Evolutionary conservation across 2,113 vertebrate species (phyloP), one percentile per base, ranked within the genome.

Genomic region (Sinosuthora webbiana): DNA sequence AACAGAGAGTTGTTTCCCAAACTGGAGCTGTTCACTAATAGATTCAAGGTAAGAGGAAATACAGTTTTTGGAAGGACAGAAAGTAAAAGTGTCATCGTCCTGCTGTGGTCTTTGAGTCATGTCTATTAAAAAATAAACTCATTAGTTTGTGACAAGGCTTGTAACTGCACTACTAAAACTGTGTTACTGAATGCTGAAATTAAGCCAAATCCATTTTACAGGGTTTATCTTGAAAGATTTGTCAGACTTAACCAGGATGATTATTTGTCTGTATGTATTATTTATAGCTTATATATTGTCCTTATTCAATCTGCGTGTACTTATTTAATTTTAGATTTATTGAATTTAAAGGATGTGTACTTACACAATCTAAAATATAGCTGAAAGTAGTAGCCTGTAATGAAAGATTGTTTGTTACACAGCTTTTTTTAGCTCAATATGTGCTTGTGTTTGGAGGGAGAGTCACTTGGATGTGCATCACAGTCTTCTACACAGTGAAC

Each of bases 1-100:
- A 99, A 99, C 98, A 97, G 99, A 97, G 99, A 99, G 75, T 98
- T 99, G 88, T 99, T 99, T 83, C 99, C 99, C 68, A 99, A 99
- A 95, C 98, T 99, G 91, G 99, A 99, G 96, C 98, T 99, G 59
- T 99, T 99, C 97, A 99, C 99, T 62, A 99, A 99, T 92, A 98
- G 99, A 97, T 99, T 99, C 96, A 99, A 99, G 99, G 99, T 99
- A 98, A 96, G 97, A 88, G 22, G 23, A 93, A 96, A 35, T 75
- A 44, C 2, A 49, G 5, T 50, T 77, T 93, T 91, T 85, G 71
- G 71, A 86, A 84, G 67, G 52, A 65, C 44, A 73, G 44, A 80
- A 89, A 70, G 24, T 63, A 63, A 60, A 60, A 68, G 6, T 92
- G 3, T 74, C 10, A 15, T 77, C 20, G 25, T 86, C 80, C 28